Evolutionary conservation across 1,140 invertebrate species (phyloP).

Genomic region (Lepidurus arcticus): DNA sequence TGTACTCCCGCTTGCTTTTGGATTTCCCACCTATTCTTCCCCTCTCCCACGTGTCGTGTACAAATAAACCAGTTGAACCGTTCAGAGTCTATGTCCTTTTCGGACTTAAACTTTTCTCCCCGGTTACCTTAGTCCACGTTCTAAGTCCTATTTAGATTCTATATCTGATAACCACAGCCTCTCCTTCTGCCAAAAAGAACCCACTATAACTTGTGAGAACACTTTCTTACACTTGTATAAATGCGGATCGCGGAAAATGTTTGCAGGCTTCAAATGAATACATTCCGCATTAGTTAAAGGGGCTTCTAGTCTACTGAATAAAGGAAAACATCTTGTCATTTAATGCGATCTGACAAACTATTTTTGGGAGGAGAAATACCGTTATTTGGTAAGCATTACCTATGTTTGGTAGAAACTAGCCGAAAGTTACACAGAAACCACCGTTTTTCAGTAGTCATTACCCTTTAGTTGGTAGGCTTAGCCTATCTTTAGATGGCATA

Average conservation of each 20-base stretch:
- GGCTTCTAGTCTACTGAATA: not conserved
- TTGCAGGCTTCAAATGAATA: not conserved
- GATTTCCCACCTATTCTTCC: no score
- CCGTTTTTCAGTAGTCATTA: not conserved
- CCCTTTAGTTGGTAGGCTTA: not conserved
- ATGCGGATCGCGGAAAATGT: not conserved
- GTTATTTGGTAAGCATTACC: not conserved
- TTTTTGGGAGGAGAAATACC: not conserved
- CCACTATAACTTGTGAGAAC: no score
- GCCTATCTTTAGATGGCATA: not conserved
- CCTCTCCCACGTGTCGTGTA: no score
- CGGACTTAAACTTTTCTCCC: no score
- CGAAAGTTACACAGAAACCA: not conserved
- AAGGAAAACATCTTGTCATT: slow-evolving; percentile 1
- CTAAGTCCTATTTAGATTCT: no score
- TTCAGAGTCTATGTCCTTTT: no score
- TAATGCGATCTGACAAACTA: not conserved
- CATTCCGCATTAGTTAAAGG: not conserved
- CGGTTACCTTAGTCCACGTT: no score
- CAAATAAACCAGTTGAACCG: no score
- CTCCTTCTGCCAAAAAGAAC: no score
- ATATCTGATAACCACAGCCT: no score
- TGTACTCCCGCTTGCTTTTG: no score
- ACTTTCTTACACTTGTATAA: not conserved
- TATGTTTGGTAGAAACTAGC: not conserved